A percentile compares a stretch with the other conserved stretches of the same genome.
These are phyloP conservation scores for Bedellia somnulentella DNA, from an alignment of 2,888 invertebrate species.

Conservation along the genomic window DNA sequence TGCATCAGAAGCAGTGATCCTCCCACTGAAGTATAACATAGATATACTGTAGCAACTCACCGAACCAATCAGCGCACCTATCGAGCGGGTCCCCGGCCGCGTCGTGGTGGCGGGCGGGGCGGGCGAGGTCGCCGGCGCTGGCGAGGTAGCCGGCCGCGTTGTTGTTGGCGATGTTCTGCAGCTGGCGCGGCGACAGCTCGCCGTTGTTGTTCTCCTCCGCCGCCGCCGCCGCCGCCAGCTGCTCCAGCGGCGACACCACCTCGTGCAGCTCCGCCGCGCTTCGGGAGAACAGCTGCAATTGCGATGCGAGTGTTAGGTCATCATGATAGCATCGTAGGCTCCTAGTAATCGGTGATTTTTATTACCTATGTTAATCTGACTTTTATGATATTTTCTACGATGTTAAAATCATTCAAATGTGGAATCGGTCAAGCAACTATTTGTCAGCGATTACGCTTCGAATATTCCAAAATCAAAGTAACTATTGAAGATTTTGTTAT, in stretches of 20 bases:
- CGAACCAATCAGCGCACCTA: slow-evolving; percentile 12
- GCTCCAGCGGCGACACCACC: slow-evolving; percentile 29
- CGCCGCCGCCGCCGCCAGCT: slow-evolving; percentile 45
- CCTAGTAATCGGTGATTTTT: no score
- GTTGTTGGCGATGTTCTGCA: slow-evolving; percentile 62
- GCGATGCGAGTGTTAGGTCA: background rate
- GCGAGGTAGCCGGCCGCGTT: slow-evolving; percentile 55
- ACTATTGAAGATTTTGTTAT: no score
- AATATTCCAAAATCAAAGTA: no score
- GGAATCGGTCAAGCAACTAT: no score
- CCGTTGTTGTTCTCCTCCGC: slow-evolving; percentile 63
- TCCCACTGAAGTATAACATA: no score
- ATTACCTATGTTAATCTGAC: no score
- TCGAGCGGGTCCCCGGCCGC: slow-evolving; percentile 14
- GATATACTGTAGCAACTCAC: no score
- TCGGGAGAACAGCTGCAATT: slow-evolving; percentile 38
- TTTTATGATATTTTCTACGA: no score
- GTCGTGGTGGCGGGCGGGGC: slow-evolving; percentile 33
- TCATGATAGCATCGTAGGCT: slow-evolving; percentile 18
- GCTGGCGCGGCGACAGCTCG: slow-evolving; percentile 54
- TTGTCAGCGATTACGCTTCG: no score
- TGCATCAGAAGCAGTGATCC: no score
- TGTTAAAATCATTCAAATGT: no score
- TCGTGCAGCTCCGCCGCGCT: slow-evolving; percentile 44
- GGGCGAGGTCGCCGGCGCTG: slow-evolving; percentile 51